Percentiles rank a stretch among this genome's conserved stretches.
These are phyloP conservation scores for Naso thynnoides DNA, from an alignment of 2,797 vertebrate species.

Conservation along the genomic window DNA sequence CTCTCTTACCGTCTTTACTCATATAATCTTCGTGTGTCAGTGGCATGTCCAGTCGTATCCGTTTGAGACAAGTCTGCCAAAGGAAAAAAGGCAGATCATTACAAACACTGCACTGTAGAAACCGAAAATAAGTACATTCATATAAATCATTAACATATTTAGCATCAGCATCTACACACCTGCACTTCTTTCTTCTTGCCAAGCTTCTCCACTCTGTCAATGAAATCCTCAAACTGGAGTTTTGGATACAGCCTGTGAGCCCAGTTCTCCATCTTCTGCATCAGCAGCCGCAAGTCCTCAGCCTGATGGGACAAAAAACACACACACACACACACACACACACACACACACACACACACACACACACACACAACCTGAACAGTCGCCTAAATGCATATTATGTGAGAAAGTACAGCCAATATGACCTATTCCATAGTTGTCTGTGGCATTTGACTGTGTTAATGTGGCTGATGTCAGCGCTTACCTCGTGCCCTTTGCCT, in stretches of 20 bases:
- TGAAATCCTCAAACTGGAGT: constrained; percentile 94
- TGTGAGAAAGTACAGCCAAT: accelerated
- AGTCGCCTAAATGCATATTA: accelerated
- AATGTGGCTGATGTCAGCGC: not conserved
- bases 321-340: not conserved
- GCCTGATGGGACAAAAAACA: constrained; percentile 75
- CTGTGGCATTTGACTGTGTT: not conserved
- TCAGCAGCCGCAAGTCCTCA: constrained; percentile 89
- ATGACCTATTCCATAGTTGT: not conserved
- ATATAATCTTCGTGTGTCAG: constrained; percentile 91
- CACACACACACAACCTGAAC: not conserved
- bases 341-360: not conserved
- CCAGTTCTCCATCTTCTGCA: constrained; percentile 97
- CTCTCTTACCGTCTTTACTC: constrained; percentile 81
- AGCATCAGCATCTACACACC: constrained; percentile 75
- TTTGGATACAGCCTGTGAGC: constrained; percentile 95
- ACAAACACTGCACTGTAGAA: not conserved
- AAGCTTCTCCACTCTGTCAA: constrained; percentile 90
- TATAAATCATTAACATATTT: no score
- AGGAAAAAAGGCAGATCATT: accelerated
- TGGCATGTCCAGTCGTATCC: constrained; percentile 95
- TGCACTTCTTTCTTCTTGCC: constrained; percentile 96
- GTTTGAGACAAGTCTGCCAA: constrained; percentile 93
- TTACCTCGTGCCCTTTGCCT: constrained; percentile 96
- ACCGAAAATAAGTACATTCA: accelerated